Evolutionary conservation across 2,888 invertebrate genomes (phyloP), one percentile per base, ranked within the genome.

Genomic region (Microplitis manilae): DNA sequence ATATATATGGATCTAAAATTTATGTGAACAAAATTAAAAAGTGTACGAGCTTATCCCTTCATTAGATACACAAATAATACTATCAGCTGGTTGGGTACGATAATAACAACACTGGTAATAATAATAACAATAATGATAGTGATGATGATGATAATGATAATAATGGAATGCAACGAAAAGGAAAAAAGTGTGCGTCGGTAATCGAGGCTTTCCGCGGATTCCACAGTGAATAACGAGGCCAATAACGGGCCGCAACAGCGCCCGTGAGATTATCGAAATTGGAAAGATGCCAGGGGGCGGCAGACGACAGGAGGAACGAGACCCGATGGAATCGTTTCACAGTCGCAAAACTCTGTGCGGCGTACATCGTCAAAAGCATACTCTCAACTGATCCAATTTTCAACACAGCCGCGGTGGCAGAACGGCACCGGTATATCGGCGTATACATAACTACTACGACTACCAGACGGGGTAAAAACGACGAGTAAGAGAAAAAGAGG

Each of bases 191-290:
- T 77, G 59, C 70, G 50, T 77, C 74, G 64, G 70, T 77, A 77
- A 74, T 77, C 69, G 65, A 65, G 50, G 74, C 65, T 85, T 84
- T 78, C 80, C 83, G 80, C 78, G 83, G 84, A 86, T 86, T 86
- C 84, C 84, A 80, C 79, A 83, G 83, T 87, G 85, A 87, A 86
- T 86, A 87, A 86, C 84, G 83, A 83, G 83, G 80, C 85, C 85
- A 85, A 87, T 86, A 86, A 85, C 83, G 85, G 86, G 82, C 83
- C 68, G 83, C 85, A 86, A 86, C 85, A 84, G 86, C 85, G 61
- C 73, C 84, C 81, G 81, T 81, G 81, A 85, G 85, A 85, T 86
- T 86, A 86, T 86, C 86, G 86, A 86, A 86, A 87, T 85, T 87
- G 87, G 87, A 86, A 85, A 84, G 82, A 81, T 81, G 86, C 87